These are phyloP conservation scores for Neomonachus schauinslandi DNA, from an alignment of 2,113 vertebrate genomes.

Conservation along the genomic window DNA sequence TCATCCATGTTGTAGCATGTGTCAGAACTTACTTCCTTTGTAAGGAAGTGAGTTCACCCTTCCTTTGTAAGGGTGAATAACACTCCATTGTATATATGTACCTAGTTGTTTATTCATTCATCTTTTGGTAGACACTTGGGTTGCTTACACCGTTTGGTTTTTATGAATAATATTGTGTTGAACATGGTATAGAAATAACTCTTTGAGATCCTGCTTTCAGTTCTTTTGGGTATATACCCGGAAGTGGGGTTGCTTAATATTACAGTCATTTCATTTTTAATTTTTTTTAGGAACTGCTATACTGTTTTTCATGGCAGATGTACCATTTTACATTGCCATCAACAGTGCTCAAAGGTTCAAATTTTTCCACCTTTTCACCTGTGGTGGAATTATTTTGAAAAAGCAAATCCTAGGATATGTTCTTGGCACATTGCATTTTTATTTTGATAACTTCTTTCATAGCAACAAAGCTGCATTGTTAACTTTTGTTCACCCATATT, in stretches of 20 bases:
- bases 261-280: not conserved
- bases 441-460: not conserved
- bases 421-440: not conserved
- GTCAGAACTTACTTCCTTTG: not conserved
- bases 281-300: not conserved
- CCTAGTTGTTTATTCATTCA: not conserved
- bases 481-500: not conserved
- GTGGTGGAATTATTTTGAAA: not conserved
- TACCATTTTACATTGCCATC: not conserved
- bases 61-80: not conserved
- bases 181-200: not conserved
- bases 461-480: not conserved
- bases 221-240: not conserved
- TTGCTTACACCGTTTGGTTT: not conserved
- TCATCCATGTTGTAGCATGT: not conserved
- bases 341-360: not conserved
- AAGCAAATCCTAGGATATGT: not conserved
- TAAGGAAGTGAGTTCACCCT: not conserved
- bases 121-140: not conserved
- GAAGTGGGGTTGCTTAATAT: not conserved
- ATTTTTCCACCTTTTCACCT: not conserved
- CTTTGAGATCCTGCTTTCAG: not conserved
- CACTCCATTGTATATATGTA: not conserved
- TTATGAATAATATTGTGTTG: not conserved
- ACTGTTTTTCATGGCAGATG: not conserved